Base-by-base conservation (phyloP, 1,140 invertebrate genomes). In the Kradibia gibbosae region DNA sequence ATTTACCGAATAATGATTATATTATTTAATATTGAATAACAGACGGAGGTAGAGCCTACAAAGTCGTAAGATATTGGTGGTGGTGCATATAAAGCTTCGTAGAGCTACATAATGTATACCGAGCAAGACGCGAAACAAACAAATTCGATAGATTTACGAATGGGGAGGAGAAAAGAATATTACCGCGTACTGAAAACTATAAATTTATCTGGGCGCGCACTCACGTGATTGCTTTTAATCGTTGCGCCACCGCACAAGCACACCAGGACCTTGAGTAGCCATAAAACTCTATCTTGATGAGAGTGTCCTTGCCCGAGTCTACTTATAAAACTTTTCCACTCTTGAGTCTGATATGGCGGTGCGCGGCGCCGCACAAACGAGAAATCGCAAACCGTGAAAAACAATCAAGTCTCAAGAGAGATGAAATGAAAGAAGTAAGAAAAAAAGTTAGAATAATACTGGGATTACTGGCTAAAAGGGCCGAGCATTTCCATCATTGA, bases 151-250 rank as follows among this genome's bases (percentile, higher is more conserved):
- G 25, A 79, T 60, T 78, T 71, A 67, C n/a, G 20, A 39, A 39
- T 11, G 20, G 10, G 15, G 55, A 11, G n/a, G 5, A n/a, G 74
- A 31, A 57, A 60, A 36, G 28, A 20, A 34, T 1, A 48, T 65
- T 45, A 39, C 25, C 25, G 13, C 42, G 42, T 10, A 11, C 22
- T 42, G 31, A 57, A 31, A 57, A 57, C 65, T 55, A 71, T 80
- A 80, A 62, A 74, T 74, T 65, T 71, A 50, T 57, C 31, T n/a
- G 34, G 31, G 57, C 36, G 65, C n/a, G 25, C 42, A 36, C 48
- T 57, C 34, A 17, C 50, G 71, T 77, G 62, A 77, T 81, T 77
- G 53, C 36, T 81, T 81, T 81, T 81, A 76, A 81, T 81, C 74
- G 74, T 60, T 45, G 55, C 48, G 28, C 71, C 42, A 53, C 45